Conservation (phyloP, 2,888 invertebrate genomes). For the Uloborus plumipes region DNA sequence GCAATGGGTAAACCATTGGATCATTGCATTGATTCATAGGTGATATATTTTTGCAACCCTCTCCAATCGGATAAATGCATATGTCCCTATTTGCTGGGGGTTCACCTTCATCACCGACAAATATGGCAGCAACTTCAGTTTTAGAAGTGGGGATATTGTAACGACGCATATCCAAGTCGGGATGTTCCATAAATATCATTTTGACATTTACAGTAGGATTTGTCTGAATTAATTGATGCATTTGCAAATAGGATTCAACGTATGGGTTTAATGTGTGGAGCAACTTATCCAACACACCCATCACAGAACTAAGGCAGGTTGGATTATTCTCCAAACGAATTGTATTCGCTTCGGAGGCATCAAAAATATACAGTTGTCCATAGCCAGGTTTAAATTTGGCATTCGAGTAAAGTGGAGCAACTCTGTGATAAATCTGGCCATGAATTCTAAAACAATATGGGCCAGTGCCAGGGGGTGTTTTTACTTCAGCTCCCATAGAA, state of each 20-base stretch:
- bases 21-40: conserved; percentile 65
- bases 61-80: conserved; percentile 46
- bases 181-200: conserved; percentile 18
- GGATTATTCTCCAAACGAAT: conserved; percentile 22
- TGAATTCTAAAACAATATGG: conserved; percentile 64
- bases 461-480: conserved; percentile 18
- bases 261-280: conserved; percentile 52
- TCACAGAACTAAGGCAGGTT: conserved; percentile 38
- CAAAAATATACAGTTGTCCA: conserved; percentile 64
- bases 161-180: conserved; percentile 3
- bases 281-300: conserved; percentile 39
- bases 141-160: conserved; percentile 20
- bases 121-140: conserved; percentile 51
- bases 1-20: conserved; percentile 66
- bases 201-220: background rate
- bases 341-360: conserved; percentile 46
- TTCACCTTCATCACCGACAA: conserved; percentile 53
- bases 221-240: conserved; percentile 57
- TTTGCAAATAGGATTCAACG: conserved; percentile 65
- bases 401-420: conserved; percentile 47
- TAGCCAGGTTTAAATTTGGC: conserved; percentile 28
- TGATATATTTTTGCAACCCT: conserved; percentile 20
- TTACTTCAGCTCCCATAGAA: conserved; percentile 61
- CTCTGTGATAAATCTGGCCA: conserved; percentile 66
- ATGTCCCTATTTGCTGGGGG: conserved; percentile 66